phyloP scores from a whole-genome alignment of 2,888 invertebrate species.

The Meiosimyza decipiens region DNA sequence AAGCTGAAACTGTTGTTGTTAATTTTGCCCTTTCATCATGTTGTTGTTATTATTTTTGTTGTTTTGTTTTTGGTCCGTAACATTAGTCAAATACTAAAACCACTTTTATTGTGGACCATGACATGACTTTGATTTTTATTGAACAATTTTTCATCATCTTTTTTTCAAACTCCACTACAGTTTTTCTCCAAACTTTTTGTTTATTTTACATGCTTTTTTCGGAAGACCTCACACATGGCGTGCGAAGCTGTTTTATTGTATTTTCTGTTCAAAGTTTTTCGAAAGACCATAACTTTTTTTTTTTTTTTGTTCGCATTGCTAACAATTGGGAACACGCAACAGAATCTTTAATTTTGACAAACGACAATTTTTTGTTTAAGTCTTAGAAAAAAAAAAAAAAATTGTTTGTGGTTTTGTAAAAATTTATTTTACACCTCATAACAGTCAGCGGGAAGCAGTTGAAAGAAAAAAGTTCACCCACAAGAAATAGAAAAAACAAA shows the following conservation, averaged over 20 bases:
- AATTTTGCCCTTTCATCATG: not conserved
- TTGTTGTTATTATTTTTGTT: not conserved
- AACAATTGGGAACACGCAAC: slow-evolving; percentile 7
- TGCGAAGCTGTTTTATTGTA: not conserved
- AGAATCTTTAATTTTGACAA: not conserved
- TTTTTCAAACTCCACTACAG: not conserved
- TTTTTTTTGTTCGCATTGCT: not conserved
- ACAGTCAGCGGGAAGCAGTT: not conserved
- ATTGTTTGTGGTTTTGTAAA: not conserved
- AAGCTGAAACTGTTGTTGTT: not conserved
- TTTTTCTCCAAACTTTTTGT: not conserved
- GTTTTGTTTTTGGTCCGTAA: not conserved
- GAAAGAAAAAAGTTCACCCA: slow-evolving; percentile 3
- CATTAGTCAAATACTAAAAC: slow-evolving; percentile 10
- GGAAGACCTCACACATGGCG: slow-evolving; percentile 8
- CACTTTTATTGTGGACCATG: not conserved
- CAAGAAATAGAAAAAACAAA: not conserved
- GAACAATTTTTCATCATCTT: slow-evolving; percentile 8
- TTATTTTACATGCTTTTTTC: not conserved
- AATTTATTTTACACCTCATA: slow-evolving; percentile 5
- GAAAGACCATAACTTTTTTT: not conserved
- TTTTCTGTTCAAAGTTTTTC: not conserved
- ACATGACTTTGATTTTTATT: slow-evolving; percentile 17
- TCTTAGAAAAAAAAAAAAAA: no score
- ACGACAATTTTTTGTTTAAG: slow-evolving; percentile 3